Conservation (phyloP, 2,888 invertebrate genomes). For the Melanotus villosus region DNA sequence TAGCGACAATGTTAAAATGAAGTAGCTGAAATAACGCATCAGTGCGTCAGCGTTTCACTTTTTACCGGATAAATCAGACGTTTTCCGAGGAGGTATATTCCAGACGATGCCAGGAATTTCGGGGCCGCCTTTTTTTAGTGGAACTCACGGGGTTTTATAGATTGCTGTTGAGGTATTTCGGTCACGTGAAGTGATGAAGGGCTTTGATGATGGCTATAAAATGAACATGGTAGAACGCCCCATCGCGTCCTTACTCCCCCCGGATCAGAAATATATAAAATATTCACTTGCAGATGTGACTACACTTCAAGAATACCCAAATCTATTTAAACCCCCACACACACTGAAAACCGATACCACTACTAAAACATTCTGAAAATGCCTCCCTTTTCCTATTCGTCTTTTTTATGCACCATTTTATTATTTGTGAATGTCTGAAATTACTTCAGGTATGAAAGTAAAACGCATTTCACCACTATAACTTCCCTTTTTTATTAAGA, state of each 20-base stretch:
- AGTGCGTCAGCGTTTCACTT: slow-evolving; percentile 39
- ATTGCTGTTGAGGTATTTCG: slow-evolving; percentile 44
- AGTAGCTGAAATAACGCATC: slow-evolving; percentile 48
- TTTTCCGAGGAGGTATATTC: slow-evolving; percentile 11
- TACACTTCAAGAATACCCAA: slow-evolving; percentile 28
- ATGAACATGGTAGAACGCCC: slow-evolving; percentile 37
- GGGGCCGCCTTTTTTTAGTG: slow-evolving; percentile 23
- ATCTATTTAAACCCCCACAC: slow-evolving; percentile 8
- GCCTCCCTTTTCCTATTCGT: not conserved
- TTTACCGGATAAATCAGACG: slow-evolving; percentile 37
- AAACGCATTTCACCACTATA: too few relatives aligned
- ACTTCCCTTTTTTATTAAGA: too few relatives aligned
- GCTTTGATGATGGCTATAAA: slow-evolving; percentile 46
- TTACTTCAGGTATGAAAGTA: not conserved
- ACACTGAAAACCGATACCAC: not conserved
- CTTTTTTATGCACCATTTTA: not conserved
- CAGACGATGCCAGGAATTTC: slow-evolving; percentile 30
- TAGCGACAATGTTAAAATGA: slow-evolving; percentile 55
- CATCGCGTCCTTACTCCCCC: slow-evolving; percentile 14
- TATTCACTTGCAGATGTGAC: slow-evolving; percentile 40
- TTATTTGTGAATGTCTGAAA: not conserved
- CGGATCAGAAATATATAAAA: slow-evolving; percentile 43
- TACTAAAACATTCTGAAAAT: not conserved
- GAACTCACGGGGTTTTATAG: slow-evolving; percentile 38
- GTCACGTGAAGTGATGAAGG: slow-evolving; percentile 53